Percentiles rank a stretch among this genome's conserved stretches.
phyloP scores from a whole-genome alignment of 2,888 invertebrate species.

The Eumerus sabulonum region DNA sequence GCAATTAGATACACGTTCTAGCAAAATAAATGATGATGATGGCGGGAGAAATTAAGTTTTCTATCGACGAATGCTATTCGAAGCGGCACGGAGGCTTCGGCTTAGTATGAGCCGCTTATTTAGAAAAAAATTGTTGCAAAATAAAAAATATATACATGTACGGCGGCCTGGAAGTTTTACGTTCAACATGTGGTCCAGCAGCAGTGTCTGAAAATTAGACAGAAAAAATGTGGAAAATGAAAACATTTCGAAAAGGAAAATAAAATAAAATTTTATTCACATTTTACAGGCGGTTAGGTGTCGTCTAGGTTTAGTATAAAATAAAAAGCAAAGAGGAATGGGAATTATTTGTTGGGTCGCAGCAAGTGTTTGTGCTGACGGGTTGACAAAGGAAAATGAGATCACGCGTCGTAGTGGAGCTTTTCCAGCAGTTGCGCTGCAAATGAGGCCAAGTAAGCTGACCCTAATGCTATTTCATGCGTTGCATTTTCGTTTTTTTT shows the following conservation, averaged over 20 bases:
- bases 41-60: conserved; percentile 13
- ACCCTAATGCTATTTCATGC: conserved; percentile 43
- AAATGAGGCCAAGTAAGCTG: conserved; percentile 35
- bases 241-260: no score
- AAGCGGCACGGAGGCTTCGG: background rate
- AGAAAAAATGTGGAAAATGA: background rate
- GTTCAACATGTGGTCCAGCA: background rate
- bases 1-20: conserved; percentile 19
- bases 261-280: no score
- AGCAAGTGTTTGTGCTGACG: no score
- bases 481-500: conserved; percentile 38
- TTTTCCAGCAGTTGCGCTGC: conserved; percentile 20
- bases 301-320: no score
- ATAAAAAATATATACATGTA: conserved; percentile 7
- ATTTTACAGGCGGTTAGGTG: background rate
- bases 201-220: conserved; percentile 20
- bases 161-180: background rate
- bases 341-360: no score
- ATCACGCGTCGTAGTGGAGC: background rate
- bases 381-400: background rate
- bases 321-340: no score
- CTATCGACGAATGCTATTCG: conserved; percentile 13
- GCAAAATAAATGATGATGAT: conserved; percentile 40
- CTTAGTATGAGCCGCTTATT: conserved; percentile 29
- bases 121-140: background rate